These are phyloP conservation scores for Meloidogyne hapla DNA, from an alignment of 1,140 invertebrate genomes.

Conservation along the genomic window DNA sequence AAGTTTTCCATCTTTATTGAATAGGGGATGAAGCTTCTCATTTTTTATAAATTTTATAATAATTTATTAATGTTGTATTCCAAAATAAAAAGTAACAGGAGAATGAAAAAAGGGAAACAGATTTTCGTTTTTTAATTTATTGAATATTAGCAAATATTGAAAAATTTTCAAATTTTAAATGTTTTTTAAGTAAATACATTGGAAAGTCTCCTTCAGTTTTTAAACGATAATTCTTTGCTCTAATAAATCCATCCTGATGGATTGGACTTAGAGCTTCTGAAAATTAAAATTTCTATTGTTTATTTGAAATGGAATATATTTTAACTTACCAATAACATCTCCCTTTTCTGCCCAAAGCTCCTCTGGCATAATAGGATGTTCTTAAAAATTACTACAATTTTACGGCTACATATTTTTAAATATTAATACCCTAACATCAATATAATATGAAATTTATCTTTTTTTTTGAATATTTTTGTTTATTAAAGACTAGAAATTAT, in stretches of 20 bases:
- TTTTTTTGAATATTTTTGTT: too few species aligned
- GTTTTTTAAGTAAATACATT: neutral
- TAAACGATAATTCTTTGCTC: neutral
- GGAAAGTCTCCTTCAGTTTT: slow-evolving; percentile 1
- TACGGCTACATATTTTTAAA: too few species aligned
- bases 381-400: neutral
- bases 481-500: too few species aligned
- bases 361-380: neutral
- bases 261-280: neutral
- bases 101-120: too few species aligned
- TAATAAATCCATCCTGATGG: neutral
- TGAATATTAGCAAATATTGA: neutral
- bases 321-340: neutral
- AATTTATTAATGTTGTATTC: too few species aligned
- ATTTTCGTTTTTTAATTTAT: neutral
- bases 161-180: slow-evolving; percentile 2
- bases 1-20: too few species aligned
- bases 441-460: too few species aligned
- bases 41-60: too few species aligned
- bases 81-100: too few species aligned
- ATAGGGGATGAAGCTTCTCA: too few species aligned
- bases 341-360: neutral
- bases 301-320: too few species aligned
- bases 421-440: too few species aligned
- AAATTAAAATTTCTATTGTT: neutral